Percentiles rank a stretch among this genome's conserved stretches.
Conservation (phyloP, 1,140 invertebrate genomes). For the Armadillidium nasatum region DNA sequence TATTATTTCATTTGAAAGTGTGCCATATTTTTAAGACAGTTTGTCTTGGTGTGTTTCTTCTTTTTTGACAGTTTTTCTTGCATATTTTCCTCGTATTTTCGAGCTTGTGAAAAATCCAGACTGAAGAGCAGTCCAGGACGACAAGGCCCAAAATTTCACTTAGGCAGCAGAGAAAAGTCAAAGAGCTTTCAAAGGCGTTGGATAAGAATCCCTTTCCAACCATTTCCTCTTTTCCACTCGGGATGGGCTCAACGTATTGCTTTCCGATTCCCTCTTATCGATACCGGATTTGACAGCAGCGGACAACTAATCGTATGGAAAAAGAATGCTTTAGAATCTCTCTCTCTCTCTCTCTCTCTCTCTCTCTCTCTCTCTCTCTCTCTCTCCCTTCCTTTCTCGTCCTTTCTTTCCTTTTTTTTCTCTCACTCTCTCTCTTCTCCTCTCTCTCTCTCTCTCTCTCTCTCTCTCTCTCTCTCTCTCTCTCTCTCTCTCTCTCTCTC, state of each 20-base stretch:
- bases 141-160: too few species aligned
- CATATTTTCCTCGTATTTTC: too few species aligned
- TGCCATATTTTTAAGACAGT: too few species aligned
- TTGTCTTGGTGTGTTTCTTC: too few species aligned
- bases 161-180: too few species aligned
- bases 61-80: too few species aligned
- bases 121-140: too few species aligned
- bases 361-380: background rate
- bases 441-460: background rate
- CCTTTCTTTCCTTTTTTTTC: background rate
- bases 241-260: background rate
- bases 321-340: background rate
- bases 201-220: background rate
- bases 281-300: conserved; percentile 9
- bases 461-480: background rate
- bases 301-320: conserved; percentile 6
- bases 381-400: background rate
- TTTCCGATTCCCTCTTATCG: conserved; percentile 8
- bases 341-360: background rate
- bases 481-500: background rate
- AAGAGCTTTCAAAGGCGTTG: too few species aligned
- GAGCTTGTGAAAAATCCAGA: too few species aligned
- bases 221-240: background rate
- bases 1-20: too few species aligned
- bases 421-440: background rate